Evolutionary conservation across 2,888 invertebrate genomes (phyloP), one percentile per base, ranked within the genome.

Genomic region (Spodoptera picta): DNA sequence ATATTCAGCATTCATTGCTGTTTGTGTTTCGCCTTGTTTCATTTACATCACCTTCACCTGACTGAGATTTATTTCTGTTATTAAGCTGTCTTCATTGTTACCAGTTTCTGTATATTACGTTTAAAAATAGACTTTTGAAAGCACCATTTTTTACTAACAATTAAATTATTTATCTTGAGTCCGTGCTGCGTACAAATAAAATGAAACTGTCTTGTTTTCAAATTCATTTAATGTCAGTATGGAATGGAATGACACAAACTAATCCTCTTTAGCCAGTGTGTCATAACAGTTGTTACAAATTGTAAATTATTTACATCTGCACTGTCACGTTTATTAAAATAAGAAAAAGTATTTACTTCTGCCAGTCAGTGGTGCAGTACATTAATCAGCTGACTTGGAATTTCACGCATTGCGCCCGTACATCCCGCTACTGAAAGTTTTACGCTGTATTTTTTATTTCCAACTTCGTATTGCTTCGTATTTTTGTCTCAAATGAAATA

Each of bases 331-430:
- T 65, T 46, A 65, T 75, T 74, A 76, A 69, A 63, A 45, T 42
- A 56, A 69, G 47, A 60, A 73, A 62, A 51, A 65, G 54, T 65
- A 69, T 81, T 63, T 67, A 64, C 69, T 73, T 66, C 73, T 84
- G 82, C 84, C 84, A 80, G 65, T 36, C 36, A 9, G 36, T 36
- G 36, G 36, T 79, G 76, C 49, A 56, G 58, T 66, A 63, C 75
- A 80, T 80, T 87, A 86, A 86, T 87, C 82, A 84, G 75, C 79
- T 78, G 77, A 73, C 77, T 65, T 69, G 81, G 80, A 77, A 84
- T 87, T 83, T 82, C 67, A 81, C 77, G 79, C 78, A 52, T 65
- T 77, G 83, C 83, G 80, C 79, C 60, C 72, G 78, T 83, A 76
- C 83, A 76, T 80, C 76, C 69, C 77, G 65, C 65, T 69, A 70